A percentile compares a stretch with the other conserved stretches of the same genome.
phyloP scores from a whole-genome alignment of 2,113 vertebrate species.

The Microcebus lehilahytsara region DNA sequence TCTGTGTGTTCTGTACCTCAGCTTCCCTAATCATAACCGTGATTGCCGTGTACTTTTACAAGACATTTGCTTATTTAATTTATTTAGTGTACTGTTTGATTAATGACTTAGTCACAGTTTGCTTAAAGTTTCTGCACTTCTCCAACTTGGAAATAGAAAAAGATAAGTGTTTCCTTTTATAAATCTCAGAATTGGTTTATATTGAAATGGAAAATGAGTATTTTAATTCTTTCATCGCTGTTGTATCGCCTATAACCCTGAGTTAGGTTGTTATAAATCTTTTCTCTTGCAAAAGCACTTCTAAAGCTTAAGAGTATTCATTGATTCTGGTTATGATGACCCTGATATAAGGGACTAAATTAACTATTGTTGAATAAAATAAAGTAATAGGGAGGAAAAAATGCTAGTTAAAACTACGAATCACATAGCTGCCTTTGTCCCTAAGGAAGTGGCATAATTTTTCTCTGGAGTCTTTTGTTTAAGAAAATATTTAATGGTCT shows the following conservation, averaged over 20 bases:
- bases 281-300: conserved; percentile 35
- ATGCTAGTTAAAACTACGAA: conserved; percentile 30
- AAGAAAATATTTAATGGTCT: not conserved
- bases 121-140: not conserved
- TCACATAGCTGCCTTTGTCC: not conserved
- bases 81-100: conserved; percentile 48
- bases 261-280: conserved; percentile 34
- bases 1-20: conserved; percentile 40
- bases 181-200: conserved; percentile 30
- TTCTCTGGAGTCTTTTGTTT: conserved; percentile 54
- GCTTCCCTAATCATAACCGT: conserved; percentile 25
- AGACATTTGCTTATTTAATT: conserved; percentile 54
- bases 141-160: conserved; percentile 38
- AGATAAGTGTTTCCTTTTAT: not conserved
- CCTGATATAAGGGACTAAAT: conserved; percentile 26
- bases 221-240: conserved; percentile 59
- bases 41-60: conserved; percentile 55
- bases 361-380: conserved; percentile 35
- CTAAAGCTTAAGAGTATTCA: conserved; percentile 1
- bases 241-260: conserved; percentile 29
- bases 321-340: conserved; percentile 40
- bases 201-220: conserved; percentile 47
- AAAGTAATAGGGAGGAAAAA: not conserved
- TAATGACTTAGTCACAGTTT: conserved; percentile 37
- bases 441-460: conserved; percentile 41